phyloP scores from a whole-genome alignment of 2,888 invertebrate genomes.

The Tromatobia lineatoria region DNA sequence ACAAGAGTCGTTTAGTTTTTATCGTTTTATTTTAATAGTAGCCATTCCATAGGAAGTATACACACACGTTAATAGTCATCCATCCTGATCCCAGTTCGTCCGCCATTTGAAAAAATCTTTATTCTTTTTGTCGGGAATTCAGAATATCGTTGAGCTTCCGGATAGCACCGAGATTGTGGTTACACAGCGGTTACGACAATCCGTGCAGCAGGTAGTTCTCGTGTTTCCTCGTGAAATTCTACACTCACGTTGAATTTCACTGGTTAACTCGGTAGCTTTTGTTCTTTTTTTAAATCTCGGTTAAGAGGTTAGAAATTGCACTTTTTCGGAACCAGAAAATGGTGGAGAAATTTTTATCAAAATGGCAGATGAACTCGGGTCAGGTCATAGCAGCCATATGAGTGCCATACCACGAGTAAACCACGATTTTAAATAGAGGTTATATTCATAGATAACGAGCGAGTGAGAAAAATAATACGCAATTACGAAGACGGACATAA shows the following conservation, averaged over 20 bases:
- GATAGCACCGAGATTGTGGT: slow-evolving; percentile 61
- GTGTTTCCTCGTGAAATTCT: slow-evolving; percentile 61
- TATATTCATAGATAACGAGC: slow-evolving; percentile 69
- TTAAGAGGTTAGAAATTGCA: slow-evolving; percentile 14
- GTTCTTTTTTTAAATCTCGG: slow-evolving; percentile 21
- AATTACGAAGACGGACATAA: slow-evolving; percentile 4
- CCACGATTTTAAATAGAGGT: slow-evolving; percentile 72
- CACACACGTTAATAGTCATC: slow-evolving; percentile 79
- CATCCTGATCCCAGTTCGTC: slow-evolving; percentile 75
- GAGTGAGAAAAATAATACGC: slow-evolving; percentile 25
- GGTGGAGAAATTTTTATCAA: slow-evolving; percentile 31
- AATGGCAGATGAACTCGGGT: slow-evolving; percentile 67
- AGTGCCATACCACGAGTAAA: slow-evolving; percentile 83
- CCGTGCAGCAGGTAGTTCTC: slow-evolving; percentile 43
- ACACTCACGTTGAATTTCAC: slow-evolving; percentile 50
- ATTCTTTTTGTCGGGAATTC: slow-evolving; percentile 14
- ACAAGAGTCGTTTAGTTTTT: slow-evolving; percentile 63
- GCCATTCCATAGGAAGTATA: slow-evolving; percentile 81
- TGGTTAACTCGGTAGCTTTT: slow-evolving; percentile 32
- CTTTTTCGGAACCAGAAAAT: slow-evolving; percentile 25
- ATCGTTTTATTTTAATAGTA: slow-evolving; percentile 78
- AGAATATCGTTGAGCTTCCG: slow-evolving; percentile 40
- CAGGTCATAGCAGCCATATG: slow-evolving; percentile 82
- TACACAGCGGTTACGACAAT: slow-evolving; percentile 40
- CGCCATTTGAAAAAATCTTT: slow-evolving; percentile 38